Evolutionary conservation across 92 coral and sea anemone species (phyloP).

Genomic region (Desmophyllum pertusum): DNA sequence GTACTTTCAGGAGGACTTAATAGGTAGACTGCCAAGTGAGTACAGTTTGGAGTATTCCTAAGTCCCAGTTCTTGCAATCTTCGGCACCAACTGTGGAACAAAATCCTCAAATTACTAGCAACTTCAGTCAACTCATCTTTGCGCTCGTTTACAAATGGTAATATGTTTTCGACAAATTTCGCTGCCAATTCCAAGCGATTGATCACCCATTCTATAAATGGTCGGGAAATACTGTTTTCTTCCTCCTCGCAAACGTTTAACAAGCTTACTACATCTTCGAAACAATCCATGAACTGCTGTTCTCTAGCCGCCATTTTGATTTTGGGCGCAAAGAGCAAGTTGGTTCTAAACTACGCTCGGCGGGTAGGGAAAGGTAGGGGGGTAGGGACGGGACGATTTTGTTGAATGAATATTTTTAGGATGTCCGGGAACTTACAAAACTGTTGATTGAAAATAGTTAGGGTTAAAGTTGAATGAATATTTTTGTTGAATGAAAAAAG

Average conservation of each 20-base stretch:
- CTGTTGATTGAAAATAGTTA: no score
- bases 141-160: slow-evolving; percentile 55
- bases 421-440: no score
- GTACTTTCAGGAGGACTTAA: slow-evolving; percentile 48
- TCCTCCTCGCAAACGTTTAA: slow-evolving; percentile 17
- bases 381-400: no score
- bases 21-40: slow-evolving; percentile 64
- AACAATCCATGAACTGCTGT: background rate
- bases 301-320: background rate
- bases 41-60: slow-evolving; percentile 57
- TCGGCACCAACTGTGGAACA: slow-evolving; percentile 65
- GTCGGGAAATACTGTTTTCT: slow-evolving; percentile 10
- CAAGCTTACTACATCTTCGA: slow-evolving; percentile 23
- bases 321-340: no score
- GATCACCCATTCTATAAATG: background rate
- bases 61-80: slow-evolving; percentile 62
- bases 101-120: slow-evolving; percentile 4
- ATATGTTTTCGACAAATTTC: slow-evolving; percentile 54
- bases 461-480: no score
- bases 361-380: no score
- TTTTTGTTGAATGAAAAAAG: no score
- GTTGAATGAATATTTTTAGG: no score
- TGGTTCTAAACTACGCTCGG: no score
- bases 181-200: slow-evolving; percentile 20
- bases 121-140: slow-evolving; percentile 54